Conservation (phyloP, 1,140 invertebrate species). For the Zaprionus kolodkinae region DNA sequence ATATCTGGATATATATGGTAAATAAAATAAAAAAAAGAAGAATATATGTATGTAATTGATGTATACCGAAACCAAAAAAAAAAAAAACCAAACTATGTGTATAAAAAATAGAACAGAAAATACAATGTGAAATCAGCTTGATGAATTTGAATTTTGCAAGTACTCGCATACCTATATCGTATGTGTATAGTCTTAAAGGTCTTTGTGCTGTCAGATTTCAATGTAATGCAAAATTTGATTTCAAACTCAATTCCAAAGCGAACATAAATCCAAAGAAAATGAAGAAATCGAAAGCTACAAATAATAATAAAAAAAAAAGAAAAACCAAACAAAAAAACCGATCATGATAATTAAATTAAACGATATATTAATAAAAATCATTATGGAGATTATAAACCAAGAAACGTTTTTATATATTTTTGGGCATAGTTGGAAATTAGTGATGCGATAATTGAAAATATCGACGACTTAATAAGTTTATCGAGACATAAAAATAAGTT, state of each 20-base stretch:
- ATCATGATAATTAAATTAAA: constrained; percentile 67
- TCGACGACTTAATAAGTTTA: background rate
- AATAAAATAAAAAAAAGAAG: constrained; percentile 16
- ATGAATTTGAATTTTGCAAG: constrained; percentile 45
- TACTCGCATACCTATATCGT: constrained; percentile 13
- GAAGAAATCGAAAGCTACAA: constrained; percentile 8
- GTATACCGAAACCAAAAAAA: constrained; percentile 57
- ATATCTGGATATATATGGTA: constrained; percentile 17
- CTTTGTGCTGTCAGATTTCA: constrained; percentile 47
- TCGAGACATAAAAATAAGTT: background rate
- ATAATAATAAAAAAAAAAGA: constrained; percentile 12
- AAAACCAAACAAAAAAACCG: constrained; percentile 19
- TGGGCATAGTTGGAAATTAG: background rate
- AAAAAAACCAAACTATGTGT: constrained; percentile 49
- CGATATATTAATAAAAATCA: constrained; percentile 79
- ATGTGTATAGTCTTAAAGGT: constrained; percentile 17
- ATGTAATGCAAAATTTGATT: constrained; percentile 66
- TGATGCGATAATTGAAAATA: no score
- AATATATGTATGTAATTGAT: constrained; percentile 61
- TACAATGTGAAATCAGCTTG: constrained; percentile 40
- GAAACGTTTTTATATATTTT: background rate
- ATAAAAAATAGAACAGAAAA: constrained; percentile 64
- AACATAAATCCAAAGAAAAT: constrained; percentile 32
- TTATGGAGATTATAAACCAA: constrained; percentile 58
- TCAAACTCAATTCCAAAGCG: constrained; percentile 27